Evolutionary conservation across 2,797 vertebrate species (phyloP), one percentile per base, ranked within the genome.

Genomic region (Nannoperca australis): DNA sequence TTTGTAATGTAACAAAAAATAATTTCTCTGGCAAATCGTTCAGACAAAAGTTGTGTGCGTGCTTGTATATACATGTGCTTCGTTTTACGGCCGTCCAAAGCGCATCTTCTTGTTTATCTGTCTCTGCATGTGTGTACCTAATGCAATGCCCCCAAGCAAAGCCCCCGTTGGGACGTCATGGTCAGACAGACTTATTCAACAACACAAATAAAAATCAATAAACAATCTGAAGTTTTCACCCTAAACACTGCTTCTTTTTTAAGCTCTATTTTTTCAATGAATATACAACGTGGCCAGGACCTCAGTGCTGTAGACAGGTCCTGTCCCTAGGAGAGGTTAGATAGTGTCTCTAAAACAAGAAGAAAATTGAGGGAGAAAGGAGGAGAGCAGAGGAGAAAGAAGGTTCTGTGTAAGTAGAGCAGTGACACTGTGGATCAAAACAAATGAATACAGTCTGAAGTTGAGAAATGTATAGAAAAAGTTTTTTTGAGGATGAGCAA

Each of bases 121-220:
- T 76, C 73, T 85, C 82, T 89, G 86, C 75, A 81, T 76, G 81
- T 71, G 85, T 88, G 90, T 84, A 87, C 49, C 79, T 84, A 89
- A 91, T 86, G 81, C 88, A 60, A 88, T 51, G 87, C n/a, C 83
- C 81, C 79, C 61, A 79, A 82, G 78, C 70, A 44, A 79, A 84
- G 78, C 81, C 91, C 93, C 96, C 95, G 87, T 76, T 81, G 95
- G 96, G 97, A 95, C 95, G 91, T 85, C 94, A 94, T 92, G 91
- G 91, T 92, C 95, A 97, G 95, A 96, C 95, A 96, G 96, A 97
- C 96, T 96, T 96, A 96, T 96, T 97, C 96, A 97, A 97, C 96
- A 95, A 96, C 96, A 97, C 96, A 98, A 98, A 99, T 98, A 97
- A 98, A 99, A 99, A 99, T 99, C 97, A 99, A 98, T 99, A 99